Conservation (phyloP, 1,140 invertebrate species). For the Charaxes varanes region DNA sequence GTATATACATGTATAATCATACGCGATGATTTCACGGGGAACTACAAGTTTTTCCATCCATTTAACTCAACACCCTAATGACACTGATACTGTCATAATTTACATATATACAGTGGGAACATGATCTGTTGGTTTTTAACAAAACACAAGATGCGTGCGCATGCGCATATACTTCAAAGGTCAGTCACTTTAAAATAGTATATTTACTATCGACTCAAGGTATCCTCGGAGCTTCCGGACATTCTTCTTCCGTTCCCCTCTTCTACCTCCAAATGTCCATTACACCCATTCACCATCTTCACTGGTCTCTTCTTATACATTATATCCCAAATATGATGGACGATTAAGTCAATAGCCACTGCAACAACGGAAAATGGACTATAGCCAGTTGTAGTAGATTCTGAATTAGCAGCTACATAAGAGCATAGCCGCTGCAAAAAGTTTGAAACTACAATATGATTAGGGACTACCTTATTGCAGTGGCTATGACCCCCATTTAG, state of each 20-base stretch:
- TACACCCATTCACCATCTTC: conserved; percentile 40
- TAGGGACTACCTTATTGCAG: conserved; percentile 50
- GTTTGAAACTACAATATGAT: conserved; percentile 12
- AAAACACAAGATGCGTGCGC: too few relatives aligned
- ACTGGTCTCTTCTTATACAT: conserved; percentile 79
- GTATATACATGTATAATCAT: too few relatives aligned
- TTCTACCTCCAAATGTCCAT: conserved; percentile 72
- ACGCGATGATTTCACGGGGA: too few relatives aligned
- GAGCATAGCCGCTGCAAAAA: conserved; percentile 68
- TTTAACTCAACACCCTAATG: too few relatives aligned
- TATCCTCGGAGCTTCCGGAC: conserved; percentile 66
- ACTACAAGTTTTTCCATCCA: too few relatives aligned
- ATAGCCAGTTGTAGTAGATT: conserved; percentile 24
- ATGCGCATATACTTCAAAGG: background rate
- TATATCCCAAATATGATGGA: conserved; percentile 98
- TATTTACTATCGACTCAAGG: conserved; percentile 58
- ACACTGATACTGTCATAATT: too few relatives aligned
- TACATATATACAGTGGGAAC: too few relatives aligned
- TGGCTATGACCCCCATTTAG: conserved; percentile 58
- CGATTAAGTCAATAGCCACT: conserved; percentile 99
- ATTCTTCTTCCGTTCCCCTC: conserved; percentile 38
- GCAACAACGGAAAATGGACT: conserved; percentile 78
- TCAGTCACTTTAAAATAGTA: background rate
- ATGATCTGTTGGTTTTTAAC: too few relatives aligned
- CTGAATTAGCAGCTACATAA: conserved; percentile 52